Conservation (phyloP, 2,888 invertebrate species). For the Sinopyrophorus schimmeli region DNA sequence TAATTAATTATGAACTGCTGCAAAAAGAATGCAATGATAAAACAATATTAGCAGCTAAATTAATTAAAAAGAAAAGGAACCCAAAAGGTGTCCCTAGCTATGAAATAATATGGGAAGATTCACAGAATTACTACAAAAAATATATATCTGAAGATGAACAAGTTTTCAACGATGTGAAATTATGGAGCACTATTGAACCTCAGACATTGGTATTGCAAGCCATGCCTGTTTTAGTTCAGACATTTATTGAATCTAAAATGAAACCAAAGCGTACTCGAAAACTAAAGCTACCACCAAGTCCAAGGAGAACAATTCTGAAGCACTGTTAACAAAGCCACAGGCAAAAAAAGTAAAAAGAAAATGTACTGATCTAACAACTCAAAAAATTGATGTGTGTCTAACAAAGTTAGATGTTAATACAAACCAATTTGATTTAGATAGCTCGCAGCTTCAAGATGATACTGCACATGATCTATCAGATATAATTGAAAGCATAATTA, state of each 20-base stretch:
- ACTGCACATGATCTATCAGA: conserved; percentile 57
- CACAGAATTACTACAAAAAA: conserved; percentile 60
- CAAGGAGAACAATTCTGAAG: no score
- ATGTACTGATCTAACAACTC: no score
- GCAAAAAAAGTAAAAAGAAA: conserved; percentile 44
- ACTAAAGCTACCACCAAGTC: conserved; percentile 39
- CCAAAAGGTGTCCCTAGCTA: conserved; percentile 61
- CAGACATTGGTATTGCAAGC: conserved; percentile 64
- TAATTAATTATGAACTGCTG: conserved; percentile 55
- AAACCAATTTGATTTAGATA: conserved; percentile 38
- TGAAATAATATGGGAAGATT: conserved; percentile 73
- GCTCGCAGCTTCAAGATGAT: conserved; percentile 52
- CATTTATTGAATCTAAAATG: conserved; percentile 61
- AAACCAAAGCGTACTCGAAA: conserved; percentile 47
- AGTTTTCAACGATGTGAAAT: conserved; percentile 52
- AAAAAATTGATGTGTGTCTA: conserved; percentile 1
- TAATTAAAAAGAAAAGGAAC: conserved; percentile 23
- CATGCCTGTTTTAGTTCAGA: conserved; percentile 66
- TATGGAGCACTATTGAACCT: conserved; percentile 72
- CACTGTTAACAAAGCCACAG: conserved; percentile 44
- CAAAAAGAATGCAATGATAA: no score
- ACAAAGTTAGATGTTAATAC: conserved; percentile 31
- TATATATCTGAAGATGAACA: conserved; percentile 66
- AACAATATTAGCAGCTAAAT: conserved; percentile 10
- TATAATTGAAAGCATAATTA: conserved; percentile 59